Evolutionary conservation across 2,888 invertebrate species (phyloP).

Genomic region (Macrosoma leucophasiata): DNA sequence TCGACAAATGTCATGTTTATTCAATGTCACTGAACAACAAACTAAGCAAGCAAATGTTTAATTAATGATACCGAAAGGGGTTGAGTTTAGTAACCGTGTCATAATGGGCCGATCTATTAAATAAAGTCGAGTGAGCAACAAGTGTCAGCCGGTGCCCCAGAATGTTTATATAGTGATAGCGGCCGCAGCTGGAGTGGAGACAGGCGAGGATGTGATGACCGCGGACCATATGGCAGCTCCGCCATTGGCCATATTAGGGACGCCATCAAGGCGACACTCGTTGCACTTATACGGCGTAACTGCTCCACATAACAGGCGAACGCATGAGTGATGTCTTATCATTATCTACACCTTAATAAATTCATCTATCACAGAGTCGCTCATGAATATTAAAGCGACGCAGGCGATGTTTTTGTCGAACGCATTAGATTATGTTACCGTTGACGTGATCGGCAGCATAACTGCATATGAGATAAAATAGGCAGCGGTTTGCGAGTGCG

Average conservation of each 20-base stretch:
- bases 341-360: conserved; percentile 39
- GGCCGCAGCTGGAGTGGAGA: conserved; percentile 39
- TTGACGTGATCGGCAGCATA: conserved; percentile 35
- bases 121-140: conserved; percentile 12
- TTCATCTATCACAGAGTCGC: conserved; percentile 32
- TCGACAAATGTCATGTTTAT: conserved; percentile 13
- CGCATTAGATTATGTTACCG: conserved; percentile 29
- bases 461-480: conserved; percentile 52
- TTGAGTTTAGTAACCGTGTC: conserved; percentile 5
- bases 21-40: conserved; percentile 13
- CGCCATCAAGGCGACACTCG: conserved; percentile 70
- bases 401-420: conserved; percentile 22
- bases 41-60: neutral
- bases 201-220: conserved; percentile 59
- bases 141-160: conserved; percentile 30
- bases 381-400: conserved; percentile 33
- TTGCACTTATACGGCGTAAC: conserved; percentile 73
- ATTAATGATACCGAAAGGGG: too few relatives aligned
- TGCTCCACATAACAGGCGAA: conserved; percentile 59
- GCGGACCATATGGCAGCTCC: conserved; percentile 68
- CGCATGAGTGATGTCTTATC: conserved; percentile 47
- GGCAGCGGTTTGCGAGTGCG: conserved; percentile 43
- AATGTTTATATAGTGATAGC: conserved; percentile 38
- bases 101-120: conserved; percentile 5
- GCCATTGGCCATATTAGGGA: conserved; percentile 65